phyloP scores from a whole-genome alignment of 2,888 invertebrate species.

The Rotaria macrura region DNA sequence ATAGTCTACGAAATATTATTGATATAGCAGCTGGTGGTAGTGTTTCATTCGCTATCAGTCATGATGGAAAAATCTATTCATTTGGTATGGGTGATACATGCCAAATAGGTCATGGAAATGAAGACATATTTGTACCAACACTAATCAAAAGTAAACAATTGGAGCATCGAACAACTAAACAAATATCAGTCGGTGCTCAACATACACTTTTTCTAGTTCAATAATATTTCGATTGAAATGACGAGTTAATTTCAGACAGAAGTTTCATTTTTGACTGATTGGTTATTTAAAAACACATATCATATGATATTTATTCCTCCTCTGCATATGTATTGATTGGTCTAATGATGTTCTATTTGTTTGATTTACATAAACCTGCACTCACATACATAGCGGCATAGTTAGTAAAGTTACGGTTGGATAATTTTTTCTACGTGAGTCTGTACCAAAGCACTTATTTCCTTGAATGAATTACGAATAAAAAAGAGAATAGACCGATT shows the following conservation, averaged over 20 bases:
- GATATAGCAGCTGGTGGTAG: slow-evolving; percentile 32
- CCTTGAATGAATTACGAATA: no score
- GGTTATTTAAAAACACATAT: not conserved
- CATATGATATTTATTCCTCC: not conserved
- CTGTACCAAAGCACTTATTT: no score
- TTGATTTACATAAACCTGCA: not conserved
- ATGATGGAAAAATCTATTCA: slow-evolving; percentile 23
- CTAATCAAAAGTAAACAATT: slow-evolving; percentile 23
- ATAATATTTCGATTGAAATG: not conserved
- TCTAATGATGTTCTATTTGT: not conserved
- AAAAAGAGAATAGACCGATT: not conserved
- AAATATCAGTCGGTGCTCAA: slow-evolving; percentile 28
- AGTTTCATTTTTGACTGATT: not conserved
- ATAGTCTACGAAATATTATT: slow-evolving; percentile 22
- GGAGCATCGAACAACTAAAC: slow-evolving; percentile 15
- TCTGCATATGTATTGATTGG: not conserved
- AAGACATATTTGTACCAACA: slow-evolving; percentile 26
- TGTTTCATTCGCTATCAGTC: slow-evolving; percentile 30
- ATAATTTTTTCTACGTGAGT: not conserved
- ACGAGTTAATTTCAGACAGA: not conserved
- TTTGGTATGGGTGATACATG: slow-evolving; percentile 30
- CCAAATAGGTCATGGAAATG: slow-evolving; percentile 27
- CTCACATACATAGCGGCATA: no score
- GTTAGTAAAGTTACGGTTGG: not conserved
- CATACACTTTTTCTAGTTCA: slow-evolving; percentile 27